Evolutionary conservation across 2,888 invertebrate species (phyloP).

Genomic region (Drosophila mercatorum): DNA sequence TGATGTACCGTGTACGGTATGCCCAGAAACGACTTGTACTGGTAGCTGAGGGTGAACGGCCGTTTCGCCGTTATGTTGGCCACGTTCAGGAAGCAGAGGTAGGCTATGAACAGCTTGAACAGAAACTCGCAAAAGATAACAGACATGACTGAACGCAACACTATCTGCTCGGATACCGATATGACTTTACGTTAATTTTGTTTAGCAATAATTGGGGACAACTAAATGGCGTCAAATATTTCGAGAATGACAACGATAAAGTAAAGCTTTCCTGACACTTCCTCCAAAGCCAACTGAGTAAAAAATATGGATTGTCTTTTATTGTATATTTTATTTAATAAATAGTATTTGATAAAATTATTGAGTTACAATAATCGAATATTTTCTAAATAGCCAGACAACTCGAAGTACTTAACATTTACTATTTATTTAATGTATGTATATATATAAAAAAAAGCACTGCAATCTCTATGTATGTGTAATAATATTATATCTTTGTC

Average conservation of each 20-base stretch:
- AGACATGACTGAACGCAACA: not conserved
- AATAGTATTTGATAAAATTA: constrained; percentile 42
- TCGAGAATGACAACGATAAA: no score
- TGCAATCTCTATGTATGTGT: constrained; percentile 22
- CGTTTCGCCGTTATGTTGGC: not conserved
- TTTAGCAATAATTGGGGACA: not conserved
- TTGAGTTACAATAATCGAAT: constrained; percentile 34
- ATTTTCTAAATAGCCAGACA: constrained; percentile 26
- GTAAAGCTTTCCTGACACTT: not conserved
- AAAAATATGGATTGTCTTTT: not conserved
- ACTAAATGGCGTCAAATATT: not conserved
- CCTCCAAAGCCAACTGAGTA: not conserved
- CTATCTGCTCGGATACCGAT: not conserved
- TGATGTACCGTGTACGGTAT: constrained; percentile 4
- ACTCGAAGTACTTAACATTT: constrained; percentile 20
- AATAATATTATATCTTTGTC: constrained; percentile 15
- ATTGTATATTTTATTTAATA: constrained; percentile 38
- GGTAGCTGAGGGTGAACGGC: not conserved
- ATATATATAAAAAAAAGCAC: constrained; percentile 29
- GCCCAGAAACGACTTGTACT: not conserved
- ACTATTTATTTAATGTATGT: constrained; percentile 1
- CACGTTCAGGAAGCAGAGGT: constrained; percentile 2
- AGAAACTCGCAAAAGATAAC: not conserved
- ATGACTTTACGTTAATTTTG: constrained; percentile 4
- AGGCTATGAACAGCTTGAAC: constrained; percentile 8